Base-by-base conservation (phyloP, 1,140 invertebrate species). In the Chironomus striatipennis region DNA sequence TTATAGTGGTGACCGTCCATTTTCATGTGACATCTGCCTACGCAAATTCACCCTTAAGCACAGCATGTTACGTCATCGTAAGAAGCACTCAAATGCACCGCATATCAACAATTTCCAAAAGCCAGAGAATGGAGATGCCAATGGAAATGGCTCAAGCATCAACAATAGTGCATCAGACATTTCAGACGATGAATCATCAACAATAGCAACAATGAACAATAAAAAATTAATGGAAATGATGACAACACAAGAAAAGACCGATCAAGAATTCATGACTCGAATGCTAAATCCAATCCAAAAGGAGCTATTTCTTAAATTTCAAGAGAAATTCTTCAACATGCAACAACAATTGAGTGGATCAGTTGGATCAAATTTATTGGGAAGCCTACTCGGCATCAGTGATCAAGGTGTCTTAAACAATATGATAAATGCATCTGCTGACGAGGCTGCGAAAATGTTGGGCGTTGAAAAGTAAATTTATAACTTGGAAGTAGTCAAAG, bases 1-100 rank as follows among this genome's bases (percentile, higher is more conserved):
- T 43, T 57, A 18, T 10, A 43, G 18, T 43, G 34, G 24, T 21
- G 20, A 57, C 1, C 73, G 42, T n/a, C 89, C 89, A 0, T 94
- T 92, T 79, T 88, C 90, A 64, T 94, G 93, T 77, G 90, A 93
- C 78, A 88, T 93, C 10, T 96, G 94, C 79, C 83, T 88, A 10
- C 84, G 93, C 5, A 86, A 91, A 74, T 96, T 96, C 83, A 96
- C 94, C 0, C 84, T 96, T n/a, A 96, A 96, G 78, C 94, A 96
- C 84, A 94, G 92, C 80, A 96, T 96, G 94, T 86, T 96, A 74
- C 87, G 94, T 2, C 94, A 96, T 80, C 86, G 93, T 70, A 95
- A 95, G 82, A 96, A 95, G 80, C 93, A 95, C 79, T 83, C 81
- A 1, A 83, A 85, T 12, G 81, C 84, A 7, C 75, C 77, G 3